Evolutionary conservation across 2,797 vertebrate species (phyloP), one percentile per base, ranked within the genome.

Genomic region (Protonibea diacanthus): DNA sequence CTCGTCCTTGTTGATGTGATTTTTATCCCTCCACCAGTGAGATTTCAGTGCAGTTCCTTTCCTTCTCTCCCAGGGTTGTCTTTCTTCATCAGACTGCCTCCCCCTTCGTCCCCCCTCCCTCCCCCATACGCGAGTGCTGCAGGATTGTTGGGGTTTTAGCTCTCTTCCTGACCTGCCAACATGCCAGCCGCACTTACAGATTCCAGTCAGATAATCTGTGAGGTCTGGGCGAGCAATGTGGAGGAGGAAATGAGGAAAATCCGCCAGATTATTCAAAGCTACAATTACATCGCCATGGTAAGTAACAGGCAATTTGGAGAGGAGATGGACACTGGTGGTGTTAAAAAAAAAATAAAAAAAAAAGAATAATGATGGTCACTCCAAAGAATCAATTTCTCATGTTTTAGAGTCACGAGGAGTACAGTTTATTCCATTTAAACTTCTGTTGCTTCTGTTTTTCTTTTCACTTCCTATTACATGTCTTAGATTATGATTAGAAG

Each of bases 221-320:
- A 99, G 82, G 98, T 99, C 71, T 99, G 98, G 98, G 98, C 98
- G 52, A 97, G 97, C 95, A 99, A 99, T 71, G 95, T 99, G 82
- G 98, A 99, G 85, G 97, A 99, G 44, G 98, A 99, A 88, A 99
- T 99, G 98, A 96, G 97, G 90, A 99, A 98, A 87, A 99, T 99
- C 81, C 94, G 98, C 40, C 97, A 98, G 90, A 97, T 99, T 21
- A 97, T 99, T 84, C 97, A 99, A 62, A 98, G 93, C 90, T 99
- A 97, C 94, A 99, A 97, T 89, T 99, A 95, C 27, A 98, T 99
- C 8, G 98, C 98, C 0, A 99, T 99, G 98, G 98, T 99, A n/a
- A 83, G 82, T 25, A 14, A n/a, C 11, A 2, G 1, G n/a, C 2
- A 0, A 0, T 2, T 42, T 8, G 27, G 13, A 4, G 51, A 17